These are phyloP conservation scores for Drosophila fulvimacula DNA, from an alignment of 2,888 invertebrate species.

Conservation along the genomic window DNA sequence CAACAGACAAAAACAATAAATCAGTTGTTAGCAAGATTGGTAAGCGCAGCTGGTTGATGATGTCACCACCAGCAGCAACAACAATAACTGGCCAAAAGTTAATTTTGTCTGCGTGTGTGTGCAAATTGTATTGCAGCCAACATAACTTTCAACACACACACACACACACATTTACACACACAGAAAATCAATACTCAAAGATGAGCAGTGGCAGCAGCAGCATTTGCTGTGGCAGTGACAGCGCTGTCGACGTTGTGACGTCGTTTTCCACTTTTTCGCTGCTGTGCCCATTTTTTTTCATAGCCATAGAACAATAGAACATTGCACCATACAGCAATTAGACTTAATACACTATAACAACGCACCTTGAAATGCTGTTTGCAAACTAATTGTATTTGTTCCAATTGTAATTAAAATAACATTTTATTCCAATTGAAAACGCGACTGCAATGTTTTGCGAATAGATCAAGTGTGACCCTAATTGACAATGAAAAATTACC, in stretches of 20 bases:
- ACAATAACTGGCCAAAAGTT: conserved; percentile 54
- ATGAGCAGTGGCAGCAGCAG: conserved; percentile 31
- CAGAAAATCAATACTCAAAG: conserved; percentile 62
- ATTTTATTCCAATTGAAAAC: conserved; percentile 64
- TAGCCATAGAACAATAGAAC: neutral
- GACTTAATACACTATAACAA: conserved; percentile 1
- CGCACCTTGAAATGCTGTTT: conserved; percentile 53
- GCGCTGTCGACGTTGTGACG: conserved; percentile 49
- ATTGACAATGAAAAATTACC: neutral
- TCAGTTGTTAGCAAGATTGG: conserved; percentile 56
- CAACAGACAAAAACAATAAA: conserved; percentile 24
- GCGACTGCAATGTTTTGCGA: conserved; percentile 60
- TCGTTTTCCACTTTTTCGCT: conserved; percentile 45
- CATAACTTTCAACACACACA: conserved; percentile 11
- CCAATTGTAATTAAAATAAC: conserved; percentile 46
- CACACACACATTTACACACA: conserved; percentile 19
- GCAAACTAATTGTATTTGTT: conserved; percentile 14
- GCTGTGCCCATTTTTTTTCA: conserved; percentile 37
- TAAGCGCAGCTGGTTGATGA: conserved; percentile 64
- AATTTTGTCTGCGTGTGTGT: conserved; percentile 18
- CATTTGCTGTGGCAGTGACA: conserved; percentile 4
- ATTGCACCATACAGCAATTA: neutral
- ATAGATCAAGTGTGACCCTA: conserved; percentile 43
- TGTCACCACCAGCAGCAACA: conserved; percentile 54
- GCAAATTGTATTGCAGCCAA: conserved; percentile 29